Evolutionary conservation across 2,797 vertebrate genomes (phyloP).

Genomic region (Anableps anableps): DNA sequence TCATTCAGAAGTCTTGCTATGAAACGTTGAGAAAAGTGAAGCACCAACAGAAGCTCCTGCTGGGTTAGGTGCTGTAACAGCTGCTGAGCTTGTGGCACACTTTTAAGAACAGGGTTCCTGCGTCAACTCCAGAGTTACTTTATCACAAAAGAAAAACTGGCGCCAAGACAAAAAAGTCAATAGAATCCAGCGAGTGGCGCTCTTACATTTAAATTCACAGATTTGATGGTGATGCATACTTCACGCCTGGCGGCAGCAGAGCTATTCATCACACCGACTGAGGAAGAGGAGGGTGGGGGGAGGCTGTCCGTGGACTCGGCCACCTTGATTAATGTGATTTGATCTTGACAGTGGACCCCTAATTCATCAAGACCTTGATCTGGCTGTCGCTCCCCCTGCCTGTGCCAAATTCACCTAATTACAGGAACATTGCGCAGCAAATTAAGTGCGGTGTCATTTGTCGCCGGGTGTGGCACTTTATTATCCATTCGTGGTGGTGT

Average conservation of each 20-base stretch:
- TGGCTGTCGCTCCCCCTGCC: constrained; percentile 82
- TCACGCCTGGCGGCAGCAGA: constrained; percentile 69
- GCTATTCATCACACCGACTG: constrained; percentile 80
- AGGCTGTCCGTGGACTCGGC: constrained; percentile 78
- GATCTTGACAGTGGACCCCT: constrained; percentile 86
- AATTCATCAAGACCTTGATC: constrained; percentile 90
- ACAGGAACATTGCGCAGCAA: constrained; percentile 84
- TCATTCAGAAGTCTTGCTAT: too few relatives aligned
- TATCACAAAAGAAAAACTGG: constrained; percentile 49
- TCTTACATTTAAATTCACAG: constrained; percentile 83
- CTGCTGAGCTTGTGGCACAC: too few relatives aligned
- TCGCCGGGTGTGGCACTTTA: constrained; percentile 78
- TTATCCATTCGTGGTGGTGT: constrained; percentile 75
- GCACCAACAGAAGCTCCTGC: too few relatives aligned
- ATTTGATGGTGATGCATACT: constrained; percentile 83
- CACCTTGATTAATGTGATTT: constrained; percentile 89
- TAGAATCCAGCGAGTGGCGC: constrained; percentile 75
- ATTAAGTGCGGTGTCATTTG: constrained; percentile 86
- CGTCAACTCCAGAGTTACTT: constrained; percentile 53
- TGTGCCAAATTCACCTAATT: constrained; percentile 90
- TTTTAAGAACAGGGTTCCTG: constrained; percentile 4
- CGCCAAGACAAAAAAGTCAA: constrained; percentile 71
- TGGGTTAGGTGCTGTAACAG: too few relatives aligned
- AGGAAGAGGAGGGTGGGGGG: constrained; percentile 45
- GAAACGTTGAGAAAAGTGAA: too few relatives aligned